These are phyloP conservation scores for Drosophila parthenogenetica DNA, from an alignment of 2,888 invertebrate genomes.

Conservation along the genomic window DNA sequence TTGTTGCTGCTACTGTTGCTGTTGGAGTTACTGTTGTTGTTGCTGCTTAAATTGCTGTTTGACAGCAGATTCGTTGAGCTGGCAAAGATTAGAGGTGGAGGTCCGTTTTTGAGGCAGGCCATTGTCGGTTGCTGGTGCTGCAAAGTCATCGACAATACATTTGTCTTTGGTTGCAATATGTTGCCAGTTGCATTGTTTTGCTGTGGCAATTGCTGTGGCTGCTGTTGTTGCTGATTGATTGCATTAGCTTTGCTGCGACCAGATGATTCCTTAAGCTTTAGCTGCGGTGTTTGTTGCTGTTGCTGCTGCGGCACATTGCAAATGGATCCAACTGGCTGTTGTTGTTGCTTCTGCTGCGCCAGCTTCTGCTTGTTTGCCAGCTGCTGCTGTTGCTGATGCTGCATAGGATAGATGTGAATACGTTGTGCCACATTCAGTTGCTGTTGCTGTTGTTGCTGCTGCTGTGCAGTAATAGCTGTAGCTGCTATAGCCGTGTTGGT, in stretches of 20 bases:
- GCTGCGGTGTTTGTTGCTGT: constrained; percentile 37
- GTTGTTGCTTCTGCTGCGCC: constrained; percentile 66
- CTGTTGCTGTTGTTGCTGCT: constrained; percentile 81
- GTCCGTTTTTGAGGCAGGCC: constrained; percentile 64
- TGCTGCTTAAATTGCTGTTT: constrained; percentile 57
- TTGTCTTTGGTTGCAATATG: constrained; percentile 59
- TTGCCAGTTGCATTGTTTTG: constrained; percentile 31
- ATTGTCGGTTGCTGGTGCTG: constrained; percentile 42
- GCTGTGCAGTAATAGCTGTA: constrained; percentile 77
- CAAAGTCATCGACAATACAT: constrained; percentile 51
- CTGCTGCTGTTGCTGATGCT: constrained; percentile 76
- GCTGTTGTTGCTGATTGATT: constrained; percentile 32
- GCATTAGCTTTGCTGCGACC: constrained; percentile 43
- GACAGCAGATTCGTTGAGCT: constrained; percentile 59
- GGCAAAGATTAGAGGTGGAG: constrained; percentile 75
- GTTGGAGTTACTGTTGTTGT: constrained; percentile 50
- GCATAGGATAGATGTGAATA: constrained; percentile 84
- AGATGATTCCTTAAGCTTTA: constrained; percentile 44
- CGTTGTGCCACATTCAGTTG: constrained; percentile 74
- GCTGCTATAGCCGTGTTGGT: constrained; percentile 63
- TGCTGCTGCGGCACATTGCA: constrained; percentile 37
- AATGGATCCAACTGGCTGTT: constrained; percentile 31
- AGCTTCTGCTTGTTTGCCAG: constrained; percentile 44
- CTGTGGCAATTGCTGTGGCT: constrained; percentile 36
- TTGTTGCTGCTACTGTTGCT: constrained; percentile 55